Percentiles rank a stretch among this genome's conserved stretches.
Evolutionary conservation across 1,140 invertebrate species (phyloP).

Genomic region (Lepidurus arcticus): DNA sequence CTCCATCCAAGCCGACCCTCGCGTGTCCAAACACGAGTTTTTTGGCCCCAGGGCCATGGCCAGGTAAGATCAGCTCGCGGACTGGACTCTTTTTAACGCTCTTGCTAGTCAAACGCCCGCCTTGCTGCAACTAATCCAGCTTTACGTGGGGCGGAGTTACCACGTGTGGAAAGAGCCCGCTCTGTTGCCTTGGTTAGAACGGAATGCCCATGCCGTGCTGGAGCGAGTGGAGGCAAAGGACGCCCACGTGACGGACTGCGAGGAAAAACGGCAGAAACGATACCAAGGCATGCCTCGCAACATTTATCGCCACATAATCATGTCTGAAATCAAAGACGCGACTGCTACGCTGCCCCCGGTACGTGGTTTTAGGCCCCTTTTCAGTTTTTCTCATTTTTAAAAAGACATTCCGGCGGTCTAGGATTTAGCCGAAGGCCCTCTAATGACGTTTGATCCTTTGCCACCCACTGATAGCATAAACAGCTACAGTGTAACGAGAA

Average conservation of each 20-base stretch:
- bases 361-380: slow-evolving; percentile 34
- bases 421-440: slow-evolving; percentile 53
- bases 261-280: slow-evolving; percentile 54
- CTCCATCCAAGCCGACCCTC: slow-evolving; percentile 60
- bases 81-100: slow-evolving; percentile 28
- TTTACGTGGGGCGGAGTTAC: slow-evolving; percentile 67
- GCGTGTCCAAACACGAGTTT: slow-evolving; percentile 52
- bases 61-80: slow-evolving; percentile 37
- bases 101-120: slow-evolving; percentile 56
- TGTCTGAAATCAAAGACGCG: slow-evolving; percentile 72
- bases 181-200: slow-evolving; percentile 70
- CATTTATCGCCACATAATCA: slow-evolving; percentile 69
- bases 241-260: slow-evolving; percentile 54
- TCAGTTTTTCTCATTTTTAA: slow-evolving; percentile 33
- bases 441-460: slow-evolving; percentile 75
- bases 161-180: slow-evolving; percentile 73
- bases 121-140: slow-evolving; percentile 60
- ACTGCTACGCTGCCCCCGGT: slow-evolving; percentile 53
- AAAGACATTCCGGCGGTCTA: slow-evolving; percentile 41
- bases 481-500: slow-evolving; percentile 57
- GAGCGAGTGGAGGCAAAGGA: slow-evolving; percentile 58
- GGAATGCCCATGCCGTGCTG: slow-evolving; percentile 60
- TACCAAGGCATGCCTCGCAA: slow-evolving; percentile 65
- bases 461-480: slow-evolving; percentile 69
- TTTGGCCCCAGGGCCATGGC: slow-evolving; percentile 42